These are phyloP conservation scores for Drosophila littoralis DNA, from an alignment of 1,140 invertebrate species.

Conservation along the genomic window DNA sequence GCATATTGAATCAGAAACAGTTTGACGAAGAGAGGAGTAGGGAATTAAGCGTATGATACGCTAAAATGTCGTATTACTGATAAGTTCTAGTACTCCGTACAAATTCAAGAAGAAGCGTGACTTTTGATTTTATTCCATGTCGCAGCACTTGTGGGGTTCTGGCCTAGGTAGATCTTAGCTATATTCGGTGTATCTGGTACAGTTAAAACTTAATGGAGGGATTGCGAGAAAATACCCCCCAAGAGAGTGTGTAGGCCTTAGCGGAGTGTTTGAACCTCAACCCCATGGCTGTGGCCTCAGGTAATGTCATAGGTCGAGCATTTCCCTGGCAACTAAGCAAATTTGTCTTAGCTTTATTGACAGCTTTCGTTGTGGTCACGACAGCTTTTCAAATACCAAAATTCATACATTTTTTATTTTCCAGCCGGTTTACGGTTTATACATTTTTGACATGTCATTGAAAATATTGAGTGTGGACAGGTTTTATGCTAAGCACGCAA, in stretches of 20 bases:
- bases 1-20: not conserved
- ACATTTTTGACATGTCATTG: slow-evolving; percentile 14
- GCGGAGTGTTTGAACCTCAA: too few species aligned
- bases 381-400: slow-evolving; percentile 23
- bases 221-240: too few species aligned
- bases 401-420: slow-evolving; percentile 10
- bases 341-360: not conserved
- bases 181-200: too few species aligned
- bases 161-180: too few species aligned
- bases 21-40: not conserved
- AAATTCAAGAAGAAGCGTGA: not conserved
- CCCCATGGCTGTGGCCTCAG: slow-evolving; percentile 2
- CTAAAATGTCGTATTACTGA: not conserved
- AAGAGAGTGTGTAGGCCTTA: too few species aligned
- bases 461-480: slow-evolving; percentile 1
- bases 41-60: not conserved
- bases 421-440: not conserved
- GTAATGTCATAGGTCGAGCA: slow-evolving; percentile 52
- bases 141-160: too few species aligned
- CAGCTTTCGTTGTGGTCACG: slow-evolving; percentile 13
- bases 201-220: too few species aligned
- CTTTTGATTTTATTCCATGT: not conserved
- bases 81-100: not conserved
- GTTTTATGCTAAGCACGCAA: not conserved
- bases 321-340: not conserved